Evolutionary conservation across 2,797 vertebrate species (phyloP), one percentile per base, ranked within the genome.

Genomic region (Sitta carolinensis): DNA sequence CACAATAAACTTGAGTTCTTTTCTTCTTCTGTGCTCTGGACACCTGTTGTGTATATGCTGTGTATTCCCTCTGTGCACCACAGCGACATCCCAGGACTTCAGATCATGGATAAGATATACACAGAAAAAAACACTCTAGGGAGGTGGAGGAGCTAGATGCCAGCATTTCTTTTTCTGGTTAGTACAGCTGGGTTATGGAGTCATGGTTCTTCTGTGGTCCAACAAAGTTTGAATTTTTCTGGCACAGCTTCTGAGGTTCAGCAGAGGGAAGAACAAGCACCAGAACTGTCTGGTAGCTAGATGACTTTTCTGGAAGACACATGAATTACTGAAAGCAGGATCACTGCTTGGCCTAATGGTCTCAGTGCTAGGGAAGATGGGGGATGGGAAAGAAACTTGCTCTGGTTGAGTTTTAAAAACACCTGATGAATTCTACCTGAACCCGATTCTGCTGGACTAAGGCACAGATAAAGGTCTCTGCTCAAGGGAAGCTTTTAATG

Each of bases 231-330:
- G 45, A 82, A 76, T 82, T 79, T 67, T 90, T 79, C 74, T 94
- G 89, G 78, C 63, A 84, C 10, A 34, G 45, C 83, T 84, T 93
- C 89, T 87, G 84, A 93, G 70, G 54, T 75, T 91, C 59, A 67
- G 29, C 38, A 48, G 63, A 70, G 17, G 13, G 38, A 67, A 75
- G 32, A 27, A 43, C 17, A 89, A 91, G 59, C 26, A 48, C 74
- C 81, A 89, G 54, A 91, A 76, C 51, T 77, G 29, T 64, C 62
- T 93, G 54, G 68, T 88, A 86, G 77, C 32, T 86, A 55, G 77
- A 89, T 30, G 38, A 40, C n/a, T 82, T 93, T 90, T 73, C 69
- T 93, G 47, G 43, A 92, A 90, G 66, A 78, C 27, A 54, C 6
- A 68, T 2, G 3, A 51, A 62, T 80, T 89, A 72, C 62, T 64